A percentile compares a stretch with the other conserved stretches of the same genome.
Conservation (phyloP, 2,888 invertebrate genomes). For the Caenorhabditis sp. region DNA sequence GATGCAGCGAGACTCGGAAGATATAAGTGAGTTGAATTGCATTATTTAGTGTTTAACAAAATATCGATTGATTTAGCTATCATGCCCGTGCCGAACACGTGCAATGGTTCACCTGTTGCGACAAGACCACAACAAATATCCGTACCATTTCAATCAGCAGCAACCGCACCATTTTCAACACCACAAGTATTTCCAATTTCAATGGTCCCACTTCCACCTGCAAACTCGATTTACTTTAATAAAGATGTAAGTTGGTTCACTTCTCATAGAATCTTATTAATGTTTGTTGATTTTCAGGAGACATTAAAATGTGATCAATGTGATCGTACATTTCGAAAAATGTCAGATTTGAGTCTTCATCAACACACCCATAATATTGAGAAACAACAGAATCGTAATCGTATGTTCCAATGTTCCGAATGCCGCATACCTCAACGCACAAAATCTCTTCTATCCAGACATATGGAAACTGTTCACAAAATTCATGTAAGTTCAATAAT, state of each 20-base stretch:
- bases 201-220: neutral
- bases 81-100: neutral
- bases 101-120: neutral
- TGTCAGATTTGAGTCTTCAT: slow-evolving; percentile 71
- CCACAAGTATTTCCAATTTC: neutral
- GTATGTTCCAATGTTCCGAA: slow-evolving; percentile 67
- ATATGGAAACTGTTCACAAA: slow-evolving; percentile 52
- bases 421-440: slow-evolving; percentile 70
- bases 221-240: neutral
- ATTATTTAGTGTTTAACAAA: no score
- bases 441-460: slow-evolving; percentile 65
- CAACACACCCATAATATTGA: slow-evolving; percentile 67
- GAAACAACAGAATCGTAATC: slow-evolving; percentile 73
- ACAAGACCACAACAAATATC: neutral
- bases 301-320: slow-evolving; percentile 76
- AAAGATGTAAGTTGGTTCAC: neutral
- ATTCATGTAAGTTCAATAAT: slow-evolving; percentile 22
- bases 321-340: slow-evolving; percentile 88
- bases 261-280: neutral
- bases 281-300: slow-evolving; percentile 16
- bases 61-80: neutral
- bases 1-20: slow-evolving; percentile 28
- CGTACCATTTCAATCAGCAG: neutral
- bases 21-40: neutral
- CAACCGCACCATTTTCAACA: neutral